Base-by-base conservation (phyloP, 2,888 invertebrate species). In the Pyralis farinalis region DNA sequence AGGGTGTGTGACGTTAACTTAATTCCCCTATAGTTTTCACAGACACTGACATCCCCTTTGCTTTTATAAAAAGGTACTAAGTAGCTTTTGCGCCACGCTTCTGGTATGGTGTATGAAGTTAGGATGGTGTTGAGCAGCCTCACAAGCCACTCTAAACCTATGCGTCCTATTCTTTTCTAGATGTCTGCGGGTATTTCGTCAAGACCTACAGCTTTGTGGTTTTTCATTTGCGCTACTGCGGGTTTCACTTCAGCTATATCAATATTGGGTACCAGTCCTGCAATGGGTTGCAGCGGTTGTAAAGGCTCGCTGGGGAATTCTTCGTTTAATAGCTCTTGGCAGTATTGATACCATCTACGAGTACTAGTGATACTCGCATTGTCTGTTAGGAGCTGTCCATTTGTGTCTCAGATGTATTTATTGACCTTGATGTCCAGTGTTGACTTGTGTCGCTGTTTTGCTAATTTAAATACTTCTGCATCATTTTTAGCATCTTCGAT, bases 51-150 rank as follows among this genome's bases (percentile, higher is more conserved):
- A 21, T 45, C 40, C 10, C 43, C 48, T 22, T 49, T 49, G 27
- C 42, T 49, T 40, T 47, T 47, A 32, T 40, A 47, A 22, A 44
- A 42, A 12, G 44, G 42, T 7, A 47, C 12, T 11, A 42, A 6
- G 12, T 40, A 32, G 20, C 44, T 42, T 4, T 27, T 8, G 3
- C 42, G 37, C 31, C 12, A 31, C 30, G 33, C 7, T 8, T 42
- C 29, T 11, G 42, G 37, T 1, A 42, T 37, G 1, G 3, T 27
- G 22, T 10, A 4, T 6, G 12, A 11, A 12, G 10, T 1, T 11
- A 22, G 11, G 22, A 22, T 38, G 7, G 12, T 7, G 31, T 31
- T 31, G 12, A 31, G 8, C 10, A 31, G 11, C 12, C 8, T 12
- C 3, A 8, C 7, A 4, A 31, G 31, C 31, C 31, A 31, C 31